Conservation (phyloP, 2,888 invertebrate genomes). For the Apodemia hepburni region DNA sequence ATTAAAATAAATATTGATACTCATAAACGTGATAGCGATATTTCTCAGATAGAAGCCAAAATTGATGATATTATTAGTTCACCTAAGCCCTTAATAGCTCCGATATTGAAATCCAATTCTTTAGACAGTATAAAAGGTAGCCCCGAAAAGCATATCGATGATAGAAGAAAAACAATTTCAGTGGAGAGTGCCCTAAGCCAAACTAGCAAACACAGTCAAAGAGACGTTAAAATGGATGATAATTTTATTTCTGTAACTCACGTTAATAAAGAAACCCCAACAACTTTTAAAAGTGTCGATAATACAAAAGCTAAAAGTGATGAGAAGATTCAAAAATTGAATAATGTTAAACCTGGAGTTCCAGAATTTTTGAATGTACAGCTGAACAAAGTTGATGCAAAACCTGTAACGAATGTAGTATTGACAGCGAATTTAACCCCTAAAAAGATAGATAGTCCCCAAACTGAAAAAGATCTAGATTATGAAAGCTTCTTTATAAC, state of each 20-base stretch:
- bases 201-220: constrained; percentile 40
- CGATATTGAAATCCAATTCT: constrained; percentile 76
- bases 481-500: constrained; percentile 45
- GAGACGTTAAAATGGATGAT: constrained; percentile 56
- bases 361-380: constrained; percentile 87
- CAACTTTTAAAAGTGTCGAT: constrained; percentile 42
- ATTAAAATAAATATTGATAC: constrained; percentile 49
- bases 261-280: constrained; percentile 69
- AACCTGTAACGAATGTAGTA: constrained; percentile 82
- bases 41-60: constrained; percentile 77
- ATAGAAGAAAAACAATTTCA: constrained; percentile 72
- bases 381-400: constrained; percentile 84
- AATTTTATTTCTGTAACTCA: constrained; percentile 79
- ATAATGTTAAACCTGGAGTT: constrained; percentile 53
- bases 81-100: constrained; percentile 70
- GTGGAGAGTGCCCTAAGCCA: constrained; percentile 67
- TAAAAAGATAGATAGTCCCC: constrained; percentile 66
- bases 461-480: constrained; percentile 52
- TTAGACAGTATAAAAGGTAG: constrained; percentile 81
- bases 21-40: constrained; percentile 69
- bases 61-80: constrained; percentile 78
- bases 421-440: constrained; percentile 81
- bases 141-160: constrained; percentile 68
- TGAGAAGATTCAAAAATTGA: constrained; percentile 54
- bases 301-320: constrained; percentile 56